Evolutionary conservation across 2,113 vertebrate species (phyloP).

Genomic region (Platichthys stellatus): DNA sequence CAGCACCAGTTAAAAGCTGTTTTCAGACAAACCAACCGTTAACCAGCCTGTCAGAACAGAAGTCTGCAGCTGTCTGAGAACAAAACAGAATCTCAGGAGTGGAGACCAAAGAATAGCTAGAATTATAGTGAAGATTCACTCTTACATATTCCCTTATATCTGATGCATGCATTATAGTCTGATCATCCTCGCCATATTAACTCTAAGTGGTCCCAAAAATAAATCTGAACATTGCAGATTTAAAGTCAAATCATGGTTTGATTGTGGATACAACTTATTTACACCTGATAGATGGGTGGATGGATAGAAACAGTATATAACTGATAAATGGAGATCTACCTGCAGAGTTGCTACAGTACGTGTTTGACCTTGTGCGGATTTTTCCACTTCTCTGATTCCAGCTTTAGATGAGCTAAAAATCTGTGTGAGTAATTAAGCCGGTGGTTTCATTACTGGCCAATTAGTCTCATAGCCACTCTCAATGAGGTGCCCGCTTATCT

Average conservation of each 20-base stretch:
- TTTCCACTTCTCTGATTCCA: slow-evolving; percentile 39
- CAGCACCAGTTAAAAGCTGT: no score
- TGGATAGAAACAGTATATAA: neutral
- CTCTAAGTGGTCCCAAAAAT: neutral
- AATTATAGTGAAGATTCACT: no score
- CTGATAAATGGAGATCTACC: neutral
- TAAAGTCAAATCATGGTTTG: no score
- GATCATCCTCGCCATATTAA: no score
- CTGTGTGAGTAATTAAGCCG: slow-evolving; percentile 64
- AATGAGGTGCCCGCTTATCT: slow-evolving; percentile 60
- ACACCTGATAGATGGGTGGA: neutral
- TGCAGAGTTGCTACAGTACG: slow-evolving; percentile 7
- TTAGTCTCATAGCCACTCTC: slow-evolving; percentile 63
- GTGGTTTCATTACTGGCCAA: slow-evolving; percentile 66
- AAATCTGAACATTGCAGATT: neutral
- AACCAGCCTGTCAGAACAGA: no score
- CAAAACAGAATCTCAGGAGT: no score
- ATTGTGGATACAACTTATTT: neutral
- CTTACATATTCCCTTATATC: no score
- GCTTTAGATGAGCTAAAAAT: slow-evolving; percentile 56
- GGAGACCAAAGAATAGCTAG: no score
- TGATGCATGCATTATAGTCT: no score
- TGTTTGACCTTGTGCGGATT: slow-evolving; percentile 63
- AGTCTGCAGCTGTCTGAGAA: no score
- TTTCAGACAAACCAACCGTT: no score